Evolutionary conservation across 2,888 invertebrate genomes (phyloP).

Genomic region (Tinea trinotella): DNA sequence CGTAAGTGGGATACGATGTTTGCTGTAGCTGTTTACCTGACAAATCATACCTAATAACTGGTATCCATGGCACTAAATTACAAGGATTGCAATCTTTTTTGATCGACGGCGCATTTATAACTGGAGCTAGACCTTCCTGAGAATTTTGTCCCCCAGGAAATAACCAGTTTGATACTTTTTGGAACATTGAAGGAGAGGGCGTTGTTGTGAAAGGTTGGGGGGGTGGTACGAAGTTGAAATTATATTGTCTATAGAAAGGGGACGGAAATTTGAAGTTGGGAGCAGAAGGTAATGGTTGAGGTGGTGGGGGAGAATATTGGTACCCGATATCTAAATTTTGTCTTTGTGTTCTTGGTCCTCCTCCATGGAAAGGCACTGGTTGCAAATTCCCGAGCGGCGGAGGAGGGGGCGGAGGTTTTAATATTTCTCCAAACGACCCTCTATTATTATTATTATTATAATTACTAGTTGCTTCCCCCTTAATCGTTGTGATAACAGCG

Average conservation of each 20-base stretch:
- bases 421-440: slow-evolving; percentile 46
- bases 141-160: slow-evolving; percentile 64
- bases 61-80: slow-evolving; percentile 87
- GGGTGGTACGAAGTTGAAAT: slow-evolving; percentile 58
- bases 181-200: slow-evolving; percentile 66
- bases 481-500: slow-evolving; percentile 37
- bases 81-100: slow-evolving; percentile 82
- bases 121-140: slow-evolving; percentile 29
- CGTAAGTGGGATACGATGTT: slow-evolving; percentile 48
- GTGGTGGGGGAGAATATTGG: slow-evolving; percentile 36
- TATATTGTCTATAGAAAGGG: slow-evolving; percentile 62
- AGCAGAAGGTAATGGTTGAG: slow-evolving; percentile 29
- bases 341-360: slow-evolving; percentile 40
- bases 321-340: slow-evolving; percentile 48
- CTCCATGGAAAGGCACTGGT: slow-evolving; percentile 56
- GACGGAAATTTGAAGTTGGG: slow-evolving; percentile 57
- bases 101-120: slow-evolving; percentile 30
- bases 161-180: slow-evolving; percentile 74
- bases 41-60: slow-evolving; percentile 72
- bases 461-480: slow-evolving; percentile 39
- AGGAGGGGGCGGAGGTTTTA: slow-evolving; percentile 61
- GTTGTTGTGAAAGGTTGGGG: slow-evolving; percentile 58
- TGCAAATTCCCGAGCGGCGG: slow-evolving; percentile 37
- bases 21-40: slow-evolving; percentile 45
- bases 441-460: slow-evolving; percentile 37